These are phyloP conservation scores for Salvelinus sp. DNA, from an alignment of 2,113 vertebrate species.

Conservation along the genomic window DNA sequence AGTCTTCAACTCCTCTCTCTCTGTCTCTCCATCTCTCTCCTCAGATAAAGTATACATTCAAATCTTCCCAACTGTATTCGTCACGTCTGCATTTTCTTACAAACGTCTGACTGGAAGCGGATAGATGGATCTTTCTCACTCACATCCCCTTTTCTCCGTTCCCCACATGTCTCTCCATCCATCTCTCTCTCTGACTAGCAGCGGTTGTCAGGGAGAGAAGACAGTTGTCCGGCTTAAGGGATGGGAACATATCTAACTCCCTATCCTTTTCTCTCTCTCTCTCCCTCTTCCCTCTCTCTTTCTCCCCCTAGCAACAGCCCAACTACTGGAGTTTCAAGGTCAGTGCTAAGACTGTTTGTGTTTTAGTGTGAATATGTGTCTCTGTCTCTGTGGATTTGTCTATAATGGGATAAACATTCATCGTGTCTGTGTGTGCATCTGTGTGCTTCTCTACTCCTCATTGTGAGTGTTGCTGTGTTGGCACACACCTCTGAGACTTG, in stretches of 20 bases:
- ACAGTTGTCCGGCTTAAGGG: constrained; percentile 28
- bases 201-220: background rate
- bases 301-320: constrained; percentile 79
- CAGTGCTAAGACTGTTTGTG: constrained; percentile 79
- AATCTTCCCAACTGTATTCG: constrained; percentile 14
- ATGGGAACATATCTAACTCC: constrained; percentile 52
- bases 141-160: constrained; percentile 1
- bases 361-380: constrained; percentile 47
- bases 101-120: background rate
- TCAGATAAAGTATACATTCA: background rate
- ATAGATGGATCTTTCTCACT: constrained; percentile 18
- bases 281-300: constrained; percentile 1
- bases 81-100: constrained; percentile 1
- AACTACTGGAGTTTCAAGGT: constrained; percentile 99
- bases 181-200: background rate
- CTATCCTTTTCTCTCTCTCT: constrained; percentile 15
- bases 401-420: constrained; percentile 31
- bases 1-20: too few relatives aligned
- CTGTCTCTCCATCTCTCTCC: background rate
- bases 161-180: background rate
- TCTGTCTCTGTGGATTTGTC: constrained; percentile 32
- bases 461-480: constrained; percentile 30
- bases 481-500: constrained; percentile 21
- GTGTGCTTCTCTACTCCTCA: constrained; percentile 11
- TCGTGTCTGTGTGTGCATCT: constrained; percentile 47